Percentiles rank a stretch among this genome's conserved stretches.
These are phyloP conservation scores for Coilia nasus DNA, from an alignment of 2,797 vertebrate genomes.

Conservation along the genomic window DNA sequence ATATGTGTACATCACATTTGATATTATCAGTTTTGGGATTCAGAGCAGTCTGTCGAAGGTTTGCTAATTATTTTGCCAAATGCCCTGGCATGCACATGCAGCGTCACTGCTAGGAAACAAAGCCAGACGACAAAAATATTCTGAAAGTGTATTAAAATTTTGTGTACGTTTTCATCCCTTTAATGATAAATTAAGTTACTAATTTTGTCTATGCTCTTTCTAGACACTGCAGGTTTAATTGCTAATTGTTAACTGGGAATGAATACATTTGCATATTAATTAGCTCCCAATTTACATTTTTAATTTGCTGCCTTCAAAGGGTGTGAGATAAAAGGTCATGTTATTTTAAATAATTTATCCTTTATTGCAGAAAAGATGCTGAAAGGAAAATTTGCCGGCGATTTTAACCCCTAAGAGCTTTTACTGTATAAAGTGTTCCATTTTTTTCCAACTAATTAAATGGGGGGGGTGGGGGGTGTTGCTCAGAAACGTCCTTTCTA, in stretches of 20 bases:
- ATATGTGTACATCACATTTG: slow-evolving; percentile 12
- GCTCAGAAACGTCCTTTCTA: slow-evolving; percentile 61
- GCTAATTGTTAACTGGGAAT: slow-evolving; percentile 99
- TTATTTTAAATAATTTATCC: slow-evolving; percentile 99
- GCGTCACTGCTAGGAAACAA: slow-evolving; percentile 55
- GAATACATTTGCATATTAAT: slow-evolving; percentile 99
- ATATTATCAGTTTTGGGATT: neutral
- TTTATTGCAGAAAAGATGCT: slow-evolving; percentile 98
- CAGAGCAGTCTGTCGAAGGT: neutral
- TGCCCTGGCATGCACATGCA: slow-evolving; percentile 45
- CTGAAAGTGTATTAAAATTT: slow-evolving; percentile 94
- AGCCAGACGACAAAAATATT: slow-evolving; percentile 83
- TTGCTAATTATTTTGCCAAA: neutral
- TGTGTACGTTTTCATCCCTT: slow-evolving; percentile 95
- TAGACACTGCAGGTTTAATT: slow-evolving; percentile 99
- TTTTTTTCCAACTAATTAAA: slow-evolving; percentile 71
- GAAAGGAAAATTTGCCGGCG: slow-evolving; percentile 91
- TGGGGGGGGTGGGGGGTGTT: slow-evolving; percentile 33
- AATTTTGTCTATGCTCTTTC: slow-evolving; percentile 98
- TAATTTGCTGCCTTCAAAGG: slow-evolving; percentile 99
- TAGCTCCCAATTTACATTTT: slow-evolving; percentile 99
- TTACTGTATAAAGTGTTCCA: slow-evolving; percentile 57
- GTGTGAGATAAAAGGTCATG: slow-evolving; percentile 99
- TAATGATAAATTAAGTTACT: slow-evolving; percentile 99
- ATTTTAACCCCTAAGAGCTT: slow-evolving; percentile 84